phyloP scores from a whole-genome alignment of 2,797 vertebrate species.

The Philypnodon macrostomus region DNA sequence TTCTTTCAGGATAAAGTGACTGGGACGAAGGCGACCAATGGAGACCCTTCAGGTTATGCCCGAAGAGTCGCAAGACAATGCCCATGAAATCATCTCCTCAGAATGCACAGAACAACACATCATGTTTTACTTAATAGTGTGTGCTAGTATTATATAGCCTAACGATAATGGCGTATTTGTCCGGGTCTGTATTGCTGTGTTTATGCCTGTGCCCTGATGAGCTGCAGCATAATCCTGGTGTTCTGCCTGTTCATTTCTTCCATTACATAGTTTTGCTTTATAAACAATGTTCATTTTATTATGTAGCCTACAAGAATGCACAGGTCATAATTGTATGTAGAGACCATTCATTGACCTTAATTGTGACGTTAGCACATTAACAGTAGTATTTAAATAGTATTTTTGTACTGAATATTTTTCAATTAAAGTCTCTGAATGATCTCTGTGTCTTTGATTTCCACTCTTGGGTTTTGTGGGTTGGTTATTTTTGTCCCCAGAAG shows the following conservation, averaged over 20 bases:
- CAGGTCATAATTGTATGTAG: not conserved
- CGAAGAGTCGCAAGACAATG: conserved; percentile 29
- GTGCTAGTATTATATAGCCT: too few relatives aligned
- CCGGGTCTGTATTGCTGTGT: too few relatives aligned
- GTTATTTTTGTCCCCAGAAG: too few relatives aligned
- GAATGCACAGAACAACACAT: not conserved
- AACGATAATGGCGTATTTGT: too few relatives aligned
- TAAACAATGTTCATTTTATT: too few relatives aligned
- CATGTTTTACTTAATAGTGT: conserved; percentile 9
- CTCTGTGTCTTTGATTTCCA: conserved; percentile 1
- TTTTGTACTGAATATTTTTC: conserved; percentile 62
- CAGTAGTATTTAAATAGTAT: conserved; percentile 28
- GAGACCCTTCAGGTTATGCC: conserved; percentile 54
- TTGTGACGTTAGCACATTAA: conserved; percentile 17
- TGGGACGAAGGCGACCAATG: conserved; percentile 31
- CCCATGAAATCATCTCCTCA: conserved; percentile 29
- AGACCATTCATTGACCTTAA: conserved; percentile 32
- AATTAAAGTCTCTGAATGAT: conserved; percentile 56
- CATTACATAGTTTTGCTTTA: too few relatives aligned
- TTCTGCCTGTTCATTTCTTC: too few relatives aligned
- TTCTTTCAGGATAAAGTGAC: conserved; percentile 68
- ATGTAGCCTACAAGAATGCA: not conserved
- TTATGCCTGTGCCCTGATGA: too few relatives aligned
- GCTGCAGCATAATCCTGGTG: too few relatives aligned
- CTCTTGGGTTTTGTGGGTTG: not conserved